phyloP scores from a whole-genome alignment of 1,140 invertebrate species.

The Cherax quadricarinatus region DNA sequence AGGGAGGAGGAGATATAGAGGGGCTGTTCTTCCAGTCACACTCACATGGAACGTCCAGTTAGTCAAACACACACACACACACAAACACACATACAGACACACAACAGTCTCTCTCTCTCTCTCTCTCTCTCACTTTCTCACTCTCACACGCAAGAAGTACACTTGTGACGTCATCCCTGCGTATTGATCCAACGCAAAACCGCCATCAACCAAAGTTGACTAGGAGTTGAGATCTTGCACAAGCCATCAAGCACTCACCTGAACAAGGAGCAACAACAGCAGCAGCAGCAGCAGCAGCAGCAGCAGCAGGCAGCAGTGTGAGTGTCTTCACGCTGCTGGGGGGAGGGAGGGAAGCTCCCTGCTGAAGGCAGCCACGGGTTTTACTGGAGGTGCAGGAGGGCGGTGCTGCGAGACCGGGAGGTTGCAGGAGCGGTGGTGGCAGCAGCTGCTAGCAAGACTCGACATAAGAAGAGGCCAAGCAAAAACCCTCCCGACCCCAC shows the following conservation, averaged over 20 bases:
- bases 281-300: conserved; percentile 22
- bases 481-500: conserved; percentile 70
- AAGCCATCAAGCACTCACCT: conserved; percentile 54
- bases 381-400: conserved; percentile 57
- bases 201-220: conserved; percentile 56
- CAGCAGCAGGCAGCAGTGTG: conserved; percentile 13
- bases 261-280: conserved; percentile 30
- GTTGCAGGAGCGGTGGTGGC: conserved; percentile 54
- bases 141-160: background rate
- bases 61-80: conserved; percentile 51
- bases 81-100: conserved; percentile 26
- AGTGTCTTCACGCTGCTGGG: conserved; percentile 15
- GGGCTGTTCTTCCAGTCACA: conserved; percentile 59
- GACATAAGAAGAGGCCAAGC: conserved; percentile 70
- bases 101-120: background rate
- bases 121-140: conserved; percentile 12
- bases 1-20: conserved; percentile 20
- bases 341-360: conserved; percentile 48
- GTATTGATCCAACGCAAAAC: conserved; percentile 60
- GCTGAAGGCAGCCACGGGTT: conserved; percentile 50
- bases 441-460: conserved; percentile 67
- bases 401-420: conserved; percentile 49
- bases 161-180: conserved; percentile 47
- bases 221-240: conserved; percentile 48
- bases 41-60: conserved; percentile 47